These are phyloP conservation scores for Seira sanloemensis DNA, from an alignment of 2,888 invertebrate species.

Conservation along the genomic window DNA sequence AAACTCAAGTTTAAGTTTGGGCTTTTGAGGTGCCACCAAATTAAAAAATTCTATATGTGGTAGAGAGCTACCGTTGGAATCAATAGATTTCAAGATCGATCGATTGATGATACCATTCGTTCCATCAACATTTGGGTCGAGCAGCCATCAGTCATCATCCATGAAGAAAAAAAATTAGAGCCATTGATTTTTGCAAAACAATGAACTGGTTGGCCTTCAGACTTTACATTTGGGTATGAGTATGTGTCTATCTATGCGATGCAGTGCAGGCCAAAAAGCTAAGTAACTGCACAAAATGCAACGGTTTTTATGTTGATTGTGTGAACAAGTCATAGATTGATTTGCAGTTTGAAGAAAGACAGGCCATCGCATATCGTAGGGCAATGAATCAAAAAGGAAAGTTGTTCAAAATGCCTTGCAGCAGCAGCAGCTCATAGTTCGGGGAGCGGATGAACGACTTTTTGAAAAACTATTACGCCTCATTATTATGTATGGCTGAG, in stretches of 20 bases:
- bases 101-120: background rate
- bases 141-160: background rate
- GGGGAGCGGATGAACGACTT: background rate
- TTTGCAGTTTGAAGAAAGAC: too few relatives aligned
- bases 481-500: background rate
- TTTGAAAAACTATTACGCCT: background rate
- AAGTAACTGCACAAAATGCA: background rate
- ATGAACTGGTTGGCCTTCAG: slow-evolving; percentile 45
- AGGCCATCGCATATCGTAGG: background rate
- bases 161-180: background rate
- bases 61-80: too few relatives aligned
- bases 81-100: too few relatives aligned
- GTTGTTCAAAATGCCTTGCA: background rate
- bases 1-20: too few relatives aligned
- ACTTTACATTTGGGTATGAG: slow-evolving; percentile 11
- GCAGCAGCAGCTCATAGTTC: too few relatives aligned
- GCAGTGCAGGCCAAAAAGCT: too few relatives aligned
- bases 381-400: slow-evolving; percentile 28
- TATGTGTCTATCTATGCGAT: too few relatives aligned
- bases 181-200: slow-evolving; percentile 39
- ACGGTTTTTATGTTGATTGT: background rate
- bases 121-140: background rate
- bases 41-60: too few relatives aligned
- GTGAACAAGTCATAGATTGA: too few relatives aligned
- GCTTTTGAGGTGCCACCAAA: too few relatives aligned